Evolutionary conservation across 64 coral and sea anemone species (phyloP).

Genomic region (Orbicella faveolata): DNA sequence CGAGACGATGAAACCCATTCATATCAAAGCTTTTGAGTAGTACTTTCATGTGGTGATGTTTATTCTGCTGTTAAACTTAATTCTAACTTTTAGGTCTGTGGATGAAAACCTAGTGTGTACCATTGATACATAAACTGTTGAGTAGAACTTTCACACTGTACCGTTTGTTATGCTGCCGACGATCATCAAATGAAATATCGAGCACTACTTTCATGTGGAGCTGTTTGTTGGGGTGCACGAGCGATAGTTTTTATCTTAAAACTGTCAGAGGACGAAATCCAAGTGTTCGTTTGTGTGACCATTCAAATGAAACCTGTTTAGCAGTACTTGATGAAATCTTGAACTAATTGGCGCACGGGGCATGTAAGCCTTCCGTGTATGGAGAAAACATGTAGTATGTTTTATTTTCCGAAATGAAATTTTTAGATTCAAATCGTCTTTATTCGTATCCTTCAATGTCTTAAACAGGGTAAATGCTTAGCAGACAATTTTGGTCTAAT

Average conservation of each 20-base stretch:
- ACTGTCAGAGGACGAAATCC: not conserved
- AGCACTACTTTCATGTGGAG: not conserved
- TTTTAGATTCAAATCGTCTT: too few relatives aligned
- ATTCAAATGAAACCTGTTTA: not conserved
- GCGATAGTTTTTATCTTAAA: not conserved
- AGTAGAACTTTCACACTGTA: not conserved
- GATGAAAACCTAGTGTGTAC: not conserved
- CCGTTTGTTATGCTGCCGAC: not conserved
- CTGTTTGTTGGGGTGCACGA: not conserved
- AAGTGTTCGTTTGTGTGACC: conserved; percentile 5
- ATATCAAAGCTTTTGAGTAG: not conserved
- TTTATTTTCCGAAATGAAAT: too few relatives aligned
- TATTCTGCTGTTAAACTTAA: not conserved
- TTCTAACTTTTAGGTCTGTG: not conserved
- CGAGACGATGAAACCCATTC: too few relatives aligned
- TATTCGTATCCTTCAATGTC: too few relatives aligned
- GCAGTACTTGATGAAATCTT: not conserved
- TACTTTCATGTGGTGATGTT: not conserved
- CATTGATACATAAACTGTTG: not conserved
- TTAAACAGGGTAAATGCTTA: too few relatives aligned
- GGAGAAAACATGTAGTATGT: too few relatives aligned
- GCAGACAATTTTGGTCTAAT: too few relatives aligned
- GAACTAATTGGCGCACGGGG: too few relatives aligned
- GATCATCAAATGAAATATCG: not conserved
- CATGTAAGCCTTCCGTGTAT: too few relatives aligned